Percentiles rank a stretch among this genome's conserved stretches.
Evolutionary conservation across 2,113 vertebrate genomes (phyloP).

Genomic region (Lamprologus lemairii): DNA sequence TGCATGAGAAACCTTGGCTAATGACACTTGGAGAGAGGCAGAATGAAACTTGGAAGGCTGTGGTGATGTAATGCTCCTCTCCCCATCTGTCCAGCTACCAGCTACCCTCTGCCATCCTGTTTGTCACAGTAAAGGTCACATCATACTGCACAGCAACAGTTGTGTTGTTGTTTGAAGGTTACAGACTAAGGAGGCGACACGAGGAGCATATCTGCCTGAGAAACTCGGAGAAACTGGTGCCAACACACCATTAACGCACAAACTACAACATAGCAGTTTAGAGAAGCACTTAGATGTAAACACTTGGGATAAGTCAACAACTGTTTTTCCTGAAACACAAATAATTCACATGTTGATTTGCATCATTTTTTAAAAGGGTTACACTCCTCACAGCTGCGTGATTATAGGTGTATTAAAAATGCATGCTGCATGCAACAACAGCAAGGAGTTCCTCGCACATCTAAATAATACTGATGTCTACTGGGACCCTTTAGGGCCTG

Average conservation of each 20-base stretch:
- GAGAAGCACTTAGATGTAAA: not conserved
- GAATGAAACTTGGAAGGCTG: not conserved
- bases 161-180: slow-evolving; percentile 36
- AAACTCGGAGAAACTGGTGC: not conserved
- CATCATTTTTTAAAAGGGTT: not conserved
- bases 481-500: slow-evolving; percentile 45
- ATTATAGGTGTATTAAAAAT: slow-evolving; percentile 60
- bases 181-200: not conserved
- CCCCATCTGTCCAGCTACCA: slow-evolving; percentile 37
- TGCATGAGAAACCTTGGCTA: not conserved
- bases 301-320: not conserved
- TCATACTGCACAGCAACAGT: not conserved
- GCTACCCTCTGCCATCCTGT: slow-evolving; percentile 24
- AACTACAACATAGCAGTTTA: not conserved
- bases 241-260: not conserved
- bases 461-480: slow-evolving; percentile 62
- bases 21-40: not conserved
- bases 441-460: slow-evolving; percentile 38
- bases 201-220: not conserved
- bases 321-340: not conserved
- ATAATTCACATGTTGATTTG: not conserved
- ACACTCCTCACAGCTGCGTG: not conserved
- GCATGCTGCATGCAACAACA: slow-evolving; percentile 51
- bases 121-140: slow-evolving; percentile 58
- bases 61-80: slow-evolving; percentile 19